Conservation (phyloP, 2,113 vertebrate species). For the Stegastes partitus region DNA sequence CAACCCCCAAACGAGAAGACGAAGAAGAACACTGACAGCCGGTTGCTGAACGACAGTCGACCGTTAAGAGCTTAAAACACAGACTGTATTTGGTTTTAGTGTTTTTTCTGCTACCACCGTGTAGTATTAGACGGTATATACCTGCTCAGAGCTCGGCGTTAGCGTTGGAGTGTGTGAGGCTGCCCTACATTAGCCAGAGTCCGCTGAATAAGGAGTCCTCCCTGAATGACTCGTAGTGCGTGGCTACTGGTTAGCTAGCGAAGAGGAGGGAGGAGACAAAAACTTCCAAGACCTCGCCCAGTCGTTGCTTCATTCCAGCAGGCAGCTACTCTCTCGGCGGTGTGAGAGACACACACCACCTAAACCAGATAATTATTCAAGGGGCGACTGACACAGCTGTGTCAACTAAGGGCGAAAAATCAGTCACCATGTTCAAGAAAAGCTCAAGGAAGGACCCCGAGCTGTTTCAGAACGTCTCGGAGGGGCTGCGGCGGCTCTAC, state of each 20-base stretch:
- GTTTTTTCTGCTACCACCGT: no score
- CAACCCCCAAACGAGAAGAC: no score
- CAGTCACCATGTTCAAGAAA: slow-evolving; percentile 90
- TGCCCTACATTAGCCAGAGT: neutral
- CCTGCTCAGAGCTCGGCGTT: fast-evolving
- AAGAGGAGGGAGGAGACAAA: slow-evolving; percentile 76
- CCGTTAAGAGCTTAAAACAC: neutral
- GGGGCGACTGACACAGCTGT: slow-evolving; percentile 53
- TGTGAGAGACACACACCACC: slow-evolving; percentile 52
- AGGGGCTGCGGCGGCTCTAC: slow-evolving; percentile 92
- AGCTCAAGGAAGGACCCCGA: slow-evolving; percentile 92
- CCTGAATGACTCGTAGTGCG: slow-evolving; percentile 33
- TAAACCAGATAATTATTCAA: neutral
- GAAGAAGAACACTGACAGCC: slow-evolving; percentile 26
- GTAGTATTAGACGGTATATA: neutral
- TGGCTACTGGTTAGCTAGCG: slow-evolving; percentile 51
- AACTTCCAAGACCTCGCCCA: slow-evolving; percentile 78
- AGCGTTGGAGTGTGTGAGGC: neutral
- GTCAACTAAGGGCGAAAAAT: slow-evolving; percentile 27
- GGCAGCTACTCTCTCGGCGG: slow-evolving; percentile 67
- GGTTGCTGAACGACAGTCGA: slow-evolving; percentile 23
- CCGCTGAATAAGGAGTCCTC: slow-evolving; percentile 43
- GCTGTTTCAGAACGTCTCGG: slow-evolving; percentile 94
- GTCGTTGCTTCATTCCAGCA: slow-evolving; percentile 64
- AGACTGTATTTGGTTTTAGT: neutral